Evolutionary conservation across 2,888 invertebrate species (phyloP), one percentile per base, ranked within the genome.

Genomic region (Zaprionus obscuricornis): DNA sequence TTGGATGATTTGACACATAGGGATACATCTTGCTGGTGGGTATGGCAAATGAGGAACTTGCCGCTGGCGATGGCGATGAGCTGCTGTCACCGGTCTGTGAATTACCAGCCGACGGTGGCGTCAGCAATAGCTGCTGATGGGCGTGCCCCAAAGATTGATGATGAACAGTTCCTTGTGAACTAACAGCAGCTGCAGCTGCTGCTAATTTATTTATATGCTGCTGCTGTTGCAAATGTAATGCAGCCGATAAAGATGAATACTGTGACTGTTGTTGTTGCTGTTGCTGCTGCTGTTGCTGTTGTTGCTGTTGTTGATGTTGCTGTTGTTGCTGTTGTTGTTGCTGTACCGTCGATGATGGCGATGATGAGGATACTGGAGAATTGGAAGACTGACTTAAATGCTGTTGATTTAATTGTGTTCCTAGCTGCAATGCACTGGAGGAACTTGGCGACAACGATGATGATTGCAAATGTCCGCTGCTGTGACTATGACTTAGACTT

Each of bases 11-110:
- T 82, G 95, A 95, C 87, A 97, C 96, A 93, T 97, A 97, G 2
- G 97, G 97, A 91, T 97, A 97, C 96, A 97, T 97, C 92, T 96
- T 95, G 91, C 88, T 93, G 88, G 93, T 92, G 85, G 93, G 92
- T 91, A 93, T 94, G 91, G 93, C 92, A 75, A 89, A 89, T 89
- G 93, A 92, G 22, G 79, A 86, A 43, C 87, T 73, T 46, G 88
- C 87, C 60, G 89, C 88, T 17, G 84, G 89, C 14, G 88, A 85
- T 10, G 88, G 88, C 49, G 87, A 79, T 26, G 88, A 81, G 74
- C 88, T 87, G 74, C 87, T 84, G 57, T 88, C 85, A 37, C 89
- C 83, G 40, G 89, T 81, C 59, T 89, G 87, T 3, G 88, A 88
- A 56, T 88, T 89, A 54, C 78, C 81, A 13, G 75, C 88, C 27